Conservation (phyloP, 92 coral and sea anemone genomes). For the Ricordea florida region DNA sequence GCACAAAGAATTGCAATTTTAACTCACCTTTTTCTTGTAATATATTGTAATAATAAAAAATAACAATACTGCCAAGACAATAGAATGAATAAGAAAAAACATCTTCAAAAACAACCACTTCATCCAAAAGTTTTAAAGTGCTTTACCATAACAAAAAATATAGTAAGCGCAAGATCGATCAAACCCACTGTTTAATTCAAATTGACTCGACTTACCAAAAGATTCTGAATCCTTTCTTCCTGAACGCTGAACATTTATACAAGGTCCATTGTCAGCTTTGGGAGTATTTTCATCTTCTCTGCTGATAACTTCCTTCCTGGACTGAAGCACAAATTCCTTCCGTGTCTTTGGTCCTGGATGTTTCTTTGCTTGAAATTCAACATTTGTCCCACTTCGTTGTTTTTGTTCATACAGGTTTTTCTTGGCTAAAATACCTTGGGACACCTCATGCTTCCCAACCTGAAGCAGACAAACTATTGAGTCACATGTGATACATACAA, state of each 20-base stretch:
- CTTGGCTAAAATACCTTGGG: conserved; percentile 44
- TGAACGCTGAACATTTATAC: no score
- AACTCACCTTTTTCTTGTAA: no score
- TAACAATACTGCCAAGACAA: no score
- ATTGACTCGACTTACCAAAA: neutral
- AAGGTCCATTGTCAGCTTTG: neutral
- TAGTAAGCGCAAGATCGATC: no score
- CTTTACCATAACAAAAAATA: no score
- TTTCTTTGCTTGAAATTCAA: conserved; percentile 32
- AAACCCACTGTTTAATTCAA: neutral
- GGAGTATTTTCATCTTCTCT: neutral
- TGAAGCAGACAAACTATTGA: neutral
- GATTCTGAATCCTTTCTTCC: neutral
- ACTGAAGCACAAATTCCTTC: neutral
- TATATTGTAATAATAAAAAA: no score
- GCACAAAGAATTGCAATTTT: no score
- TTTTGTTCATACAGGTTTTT: conserved; percentile 44
- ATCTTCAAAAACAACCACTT: no score
- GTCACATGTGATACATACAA: neutral
- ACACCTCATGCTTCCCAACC: conserved; percentile 39
- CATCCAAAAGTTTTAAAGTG: no score
- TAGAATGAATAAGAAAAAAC: no score
- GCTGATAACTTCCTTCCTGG: conserved; percentile 6
- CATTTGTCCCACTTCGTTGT: conserved; percentile 10
- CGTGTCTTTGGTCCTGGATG: neutral